Evolutionary conservation across 2,113 vertebrate genomes (phyloP).

Genomic region (Xenopus borealis): DNA sequence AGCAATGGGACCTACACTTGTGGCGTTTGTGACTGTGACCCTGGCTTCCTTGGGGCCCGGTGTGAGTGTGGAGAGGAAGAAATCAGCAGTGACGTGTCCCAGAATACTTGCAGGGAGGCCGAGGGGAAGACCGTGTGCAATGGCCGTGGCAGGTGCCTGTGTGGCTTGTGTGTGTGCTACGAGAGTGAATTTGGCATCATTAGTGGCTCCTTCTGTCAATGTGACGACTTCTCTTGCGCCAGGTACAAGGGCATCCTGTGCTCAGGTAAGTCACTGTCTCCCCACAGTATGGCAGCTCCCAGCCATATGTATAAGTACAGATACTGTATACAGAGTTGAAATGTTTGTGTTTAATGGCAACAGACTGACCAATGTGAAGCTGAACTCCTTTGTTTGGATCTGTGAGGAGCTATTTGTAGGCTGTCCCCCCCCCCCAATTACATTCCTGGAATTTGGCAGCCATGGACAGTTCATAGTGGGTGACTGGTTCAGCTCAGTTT

Average conservation of each 20-base stretch:
- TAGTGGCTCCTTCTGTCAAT: conserved; percentile 93
- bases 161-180: conserved; percentile 91
- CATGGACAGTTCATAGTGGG: too few relatives aligned
- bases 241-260: conserved; percentile 91
- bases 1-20: conserved; percentile 80
- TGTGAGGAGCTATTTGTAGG: too few relatives aligned
- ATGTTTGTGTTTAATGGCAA: too few relatives aligned
- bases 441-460: too few relatives aligned
- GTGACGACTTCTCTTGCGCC: conserved; percentile 94
- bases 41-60: conserved; percentile 79
- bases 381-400: too few relatives aligned
- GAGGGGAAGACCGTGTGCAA: conserved; percentile 91
- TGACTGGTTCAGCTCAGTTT: too few relatives aligned
- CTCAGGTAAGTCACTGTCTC: conserved; percentile 79
- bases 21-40: conserved; percentile 79
- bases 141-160: conserved; percentile 90
- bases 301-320: too few relatives aligned
- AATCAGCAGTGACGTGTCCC: conserved; percentile 59
- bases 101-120: conserved; percentile 79
- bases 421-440: too few relatives aligned
- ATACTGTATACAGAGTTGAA: too few relatives aligned
- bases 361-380: too few relatives aligned
- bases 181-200: conserved; percentile 95
- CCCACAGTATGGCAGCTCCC: too few relatives aligned
- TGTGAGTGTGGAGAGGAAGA: conserved; percentile 91